Evolutionary conservation across 2,888 invertebrate genomes (phyloP).

Genomic region (Sphinx pinastri): DNA sequence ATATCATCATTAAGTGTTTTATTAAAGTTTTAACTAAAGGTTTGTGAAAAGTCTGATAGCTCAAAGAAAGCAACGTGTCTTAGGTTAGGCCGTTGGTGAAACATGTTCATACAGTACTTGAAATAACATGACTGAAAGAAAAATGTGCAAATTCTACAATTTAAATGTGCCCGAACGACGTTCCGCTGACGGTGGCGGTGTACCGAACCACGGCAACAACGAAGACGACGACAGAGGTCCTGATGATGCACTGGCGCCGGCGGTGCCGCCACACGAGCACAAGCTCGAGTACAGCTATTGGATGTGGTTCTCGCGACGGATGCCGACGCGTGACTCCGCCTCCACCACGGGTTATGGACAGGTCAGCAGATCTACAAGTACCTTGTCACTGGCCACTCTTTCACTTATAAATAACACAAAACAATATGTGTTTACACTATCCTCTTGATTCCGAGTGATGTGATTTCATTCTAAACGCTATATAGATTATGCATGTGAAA

Average conservation of each 20-base stretch:
- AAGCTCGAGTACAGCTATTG: constrained; percentile 96
- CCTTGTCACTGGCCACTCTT: background rate
- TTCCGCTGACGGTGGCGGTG: constrained; percentile 66
- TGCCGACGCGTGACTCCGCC: constrained; percentile 73
- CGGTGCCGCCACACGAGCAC: constrained; percentile 93
- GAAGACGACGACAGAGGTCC: constrained; percentile 71
- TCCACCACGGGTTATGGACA: constrained; percentile 79
- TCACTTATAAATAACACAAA: constrained; percentile 11
- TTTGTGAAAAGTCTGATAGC: constrained; percentile 60
- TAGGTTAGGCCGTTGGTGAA: constrained; percentile 82
- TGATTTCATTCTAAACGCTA: background rate
- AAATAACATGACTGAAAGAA: constrained; percentile 83
- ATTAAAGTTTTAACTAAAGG: constrained; percentile 51
- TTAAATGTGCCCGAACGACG: constrained; percentile 82
- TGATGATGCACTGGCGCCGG: constrained; percentile 67
- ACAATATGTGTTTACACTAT: background rate
- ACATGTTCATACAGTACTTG: constrained; percentile 76
- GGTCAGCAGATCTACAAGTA: constrained; percentile 51
- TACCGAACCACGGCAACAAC: constrained; percentile 64
- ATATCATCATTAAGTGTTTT: constrained; percentile 54
- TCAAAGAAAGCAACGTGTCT: constrained; percentile 76
- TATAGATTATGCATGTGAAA: background rate
- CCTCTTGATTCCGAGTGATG: background rate
- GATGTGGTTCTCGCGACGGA: constrained; percentile 91
- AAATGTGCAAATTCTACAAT: constrained; percentile 84